These are phyloP conservation scores for Cyphomyrus discorhynchus DNA, from an alignment of 2,113 vertebrate species.

Conservation along the genomic window DNA sequence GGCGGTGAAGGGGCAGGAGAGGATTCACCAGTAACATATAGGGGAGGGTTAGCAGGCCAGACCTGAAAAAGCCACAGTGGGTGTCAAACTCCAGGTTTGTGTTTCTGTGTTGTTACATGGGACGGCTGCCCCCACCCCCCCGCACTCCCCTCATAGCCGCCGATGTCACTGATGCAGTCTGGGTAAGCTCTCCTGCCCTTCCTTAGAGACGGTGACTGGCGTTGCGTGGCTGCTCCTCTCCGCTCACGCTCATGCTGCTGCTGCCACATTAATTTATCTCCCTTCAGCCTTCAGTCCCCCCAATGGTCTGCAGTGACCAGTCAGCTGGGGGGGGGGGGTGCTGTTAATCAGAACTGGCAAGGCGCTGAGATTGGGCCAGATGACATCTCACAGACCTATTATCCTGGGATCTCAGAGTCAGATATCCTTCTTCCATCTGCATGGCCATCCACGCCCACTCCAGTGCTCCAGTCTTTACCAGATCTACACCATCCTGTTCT, in stretches of 20 bases:
- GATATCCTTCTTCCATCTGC: background rate
- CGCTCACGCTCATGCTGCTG: slow-evolving; percentile 27
- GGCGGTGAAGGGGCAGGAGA: background rate
- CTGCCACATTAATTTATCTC: slow-evolving; percentile 65
- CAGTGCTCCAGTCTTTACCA: background rate
- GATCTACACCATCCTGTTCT: background rate
- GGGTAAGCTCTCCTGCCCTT: slow-evolving; percentile 47
- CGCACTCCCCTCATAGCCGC: background rate
- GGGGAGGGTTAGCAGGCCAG: background rate
- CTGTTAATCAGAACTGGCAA: slow-evolving; percentile 63
- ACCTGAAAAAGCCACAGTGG: background rate
- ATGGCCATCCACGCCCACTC: background rate
- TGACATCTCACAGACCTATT: slow-evolving; percentile 64
- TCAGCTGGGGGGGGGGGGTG: slow-evolving; percentile 51
- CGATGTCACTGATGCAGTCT: slow-evolving; percentile 17
- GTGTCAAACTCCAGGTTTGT: background rate
- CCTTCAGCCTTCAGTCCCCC: slow-evolving; percentile 59
- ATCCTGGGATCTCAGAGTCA: slow-evolving; percentile 39
- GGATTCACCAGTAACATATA: background rate
- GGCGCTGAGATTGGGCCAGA: slow-evolving; percentile 38
- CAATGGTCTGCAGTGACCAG: slow-evolving; percentile 64
- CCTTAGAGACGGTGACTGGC: slow-evolving; percentile 32
- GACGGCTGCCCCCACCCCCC: slow-evolving; percentile 42
- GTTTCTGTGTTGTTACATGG: background rate
- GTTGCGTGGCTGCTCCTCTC: slow-evolving; percentile 28